These are phyloP conservation scores for Furnarius figulus DNA, from an alignment of 2,113 vertebrate species.

Conservation along the genomic window DNA sequence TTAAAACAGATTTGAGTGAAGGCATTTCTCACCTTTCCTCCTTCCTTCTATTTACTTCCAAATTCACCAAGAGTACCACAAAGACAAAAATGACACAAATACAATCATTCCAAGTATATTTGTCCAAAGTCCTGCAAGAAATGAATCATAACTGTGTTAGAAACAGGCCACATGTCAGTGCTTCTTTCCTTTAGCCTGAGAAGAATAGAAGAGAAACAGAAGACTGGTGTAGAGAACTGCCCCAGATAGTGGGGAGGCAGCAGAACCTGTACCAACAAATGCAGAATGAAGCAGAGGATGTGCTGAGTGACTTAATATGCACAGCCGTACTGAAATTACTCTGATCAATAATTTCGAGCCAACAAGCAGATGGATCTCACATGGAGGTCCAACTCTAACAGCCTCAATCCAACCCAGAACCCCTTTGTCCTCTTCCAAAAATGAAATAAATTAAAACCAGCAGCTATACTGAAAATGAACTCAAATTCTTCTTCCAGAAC, in stretches of 20 bases:
- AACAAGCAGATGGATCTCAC: background rate
- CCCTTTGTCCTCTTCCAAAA: background rate
- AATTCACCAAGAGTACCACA: background rate
- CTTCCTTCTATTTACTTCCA: background rate
- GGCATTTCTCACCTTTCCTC: background rate
- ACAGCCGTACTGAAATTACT: background rate
- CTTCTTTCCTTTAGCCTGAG: background rate
- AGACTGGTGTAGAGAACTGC: background rate
- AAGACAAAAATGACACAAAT: background rate
- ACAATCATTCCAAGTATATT: background rate
- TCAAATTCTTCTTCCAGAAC: background rate
- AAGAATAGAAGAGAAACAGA: background rate
- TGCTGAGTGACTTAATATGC: background rate
- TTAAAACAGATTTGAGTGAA: background rate
- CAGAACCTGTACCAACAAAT: background rate
- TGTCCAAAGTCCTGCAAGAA: background rate
- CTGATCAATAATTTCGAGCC: background rate
- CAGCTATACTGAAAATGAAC: background rate
- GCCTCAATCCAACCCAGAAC: background rate
- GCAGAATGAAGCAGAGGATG: fast-evolving
- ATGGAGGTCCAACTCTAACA: background rate
- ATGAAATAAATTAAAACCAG: background rate
- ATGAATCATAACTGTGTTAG: background rate
- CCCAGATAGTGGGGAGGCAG: background rate
- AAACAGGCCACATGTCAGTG: background rate